A percentile compares a stretch with the other conserved stretches of the same genome.
Conservation (phyloP, 2,888 invertebrate genomes). For the Napeogenes sylphis region DNA sequence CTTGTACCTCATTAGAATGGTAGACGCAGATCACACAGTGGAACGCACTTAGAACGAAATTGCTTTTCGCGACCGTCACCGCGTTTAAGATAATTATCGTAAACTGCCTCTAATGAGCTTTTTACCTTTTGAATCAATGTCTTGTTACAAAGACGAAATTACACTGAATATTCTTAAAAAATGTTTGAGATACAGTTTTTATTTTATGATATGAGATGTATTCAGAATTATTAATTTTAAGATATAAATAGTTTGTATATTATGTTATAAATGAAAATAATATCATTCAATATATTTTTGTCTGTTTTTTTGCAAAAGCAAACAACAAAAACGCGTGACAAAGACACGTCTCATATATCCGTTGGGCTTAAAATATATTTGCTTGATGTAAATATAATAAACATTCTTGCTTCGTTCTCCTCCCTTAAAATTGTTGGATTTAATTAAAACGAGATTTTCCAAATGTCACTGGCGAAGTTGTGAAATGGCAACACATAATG, state of each 20-base stretch:
- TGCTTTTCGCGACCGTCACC: conserved; percentile 37
- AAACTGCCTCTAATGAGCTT: conserved; percentile 26
- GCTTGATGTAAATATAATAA: conserved; percentile 23
- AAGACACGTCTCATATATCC: background rate
- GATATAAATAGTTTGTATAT: no score
- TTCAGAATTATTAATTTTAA: no score
- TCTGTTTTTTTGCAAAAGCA: no score
- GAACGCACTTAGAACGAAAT: conserved; percentile 55
- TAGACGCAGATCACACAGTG: conserved; percentile 50
- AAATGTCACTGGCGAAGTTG: conserved; percentile 5
- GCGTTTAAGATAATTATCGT: conserved; percentile 33
- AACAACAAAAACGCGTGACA: conserved; percentile 4
- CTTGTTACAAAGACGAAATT: background rate
- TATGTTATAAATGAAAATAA: background rate
- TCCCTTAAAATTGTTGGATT: conserved; percentile 27
- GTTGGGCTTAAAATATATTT: conserved; percentile 9
- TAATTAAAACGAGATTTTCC: conserved; percentile 26
- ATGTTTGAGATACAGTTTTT: no score
- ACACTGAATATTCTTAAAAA: no score
- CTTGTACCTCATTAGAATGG: conserved; percentile 35
- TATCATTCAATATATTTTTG: background rate
- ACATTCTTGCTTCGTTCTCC: conserved; percentile 21
- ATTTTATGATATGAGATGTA: no score
- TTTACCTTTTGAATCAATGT: conserved; percentile 21
- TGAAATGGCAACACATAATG: background rate